Evolutionary conservation across 2,888 invertebrate genomes (phyloP).

Genomic region (Clitarchus hookeri): DNA sequence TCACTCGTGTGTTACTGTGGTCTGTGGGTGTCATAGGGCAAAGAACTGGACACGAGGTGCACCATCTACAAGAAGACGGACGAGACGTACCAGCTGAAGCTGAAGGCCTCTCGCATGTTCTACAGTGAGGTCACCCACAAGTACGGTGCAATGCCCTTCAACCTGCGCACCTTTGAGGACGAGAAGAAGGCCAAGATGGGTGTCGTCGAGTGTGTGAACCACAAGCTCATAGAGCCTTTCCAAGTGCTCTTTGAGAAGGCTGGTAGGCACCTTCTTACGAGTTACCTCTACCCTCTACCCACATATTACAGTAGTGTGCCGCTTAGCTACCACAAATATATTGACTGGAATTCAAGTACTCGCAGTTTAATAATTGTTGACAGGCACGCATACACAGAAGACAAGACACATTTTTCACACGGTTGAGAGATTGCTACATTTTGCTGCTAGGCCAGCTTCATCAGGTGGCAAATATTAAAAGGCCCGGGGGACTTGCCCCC

Average conservation of each 20-base stretch:
- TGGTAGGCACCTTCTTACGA: constrained; percentile 53
- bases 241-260: constrained; percentile 85
- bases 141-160: constrained; percentile 97
- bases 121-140: constrained; percentile 87
- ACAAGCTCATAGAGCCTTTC: constrained; percentile 97
- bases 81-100: constrained; percentile 93
- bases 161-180: constrained; percentile 91
- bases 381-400: too few species aligned
- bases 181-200: constrained; percentile 98
- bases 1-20: neutral
- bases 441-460: too few species aligned
- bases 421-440: too few species aligned
- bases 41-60: constrained; percentile 92
- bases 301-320: too few species aligned
- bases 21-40: constrained; percentile 62
- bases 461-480: too few species aligned
- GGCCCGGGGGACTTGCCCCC: too few species aligned
- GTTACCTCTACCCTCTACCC: too few species aligned
- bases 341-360: too few species aligned
- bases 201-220: constrained; percentile 96
- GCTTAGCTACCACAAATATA: too few species aligned
- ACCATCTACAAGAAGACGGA: constrained; percentile 99
- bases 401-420: too few species aligned
- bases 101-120: constrained; percentile 94
- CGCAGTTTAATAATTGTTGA: too few species aligned